Evolutionary conservation across 2,797 vertebrate species (phyloP).

Genomic region (Perodicticus potto): DNA sequence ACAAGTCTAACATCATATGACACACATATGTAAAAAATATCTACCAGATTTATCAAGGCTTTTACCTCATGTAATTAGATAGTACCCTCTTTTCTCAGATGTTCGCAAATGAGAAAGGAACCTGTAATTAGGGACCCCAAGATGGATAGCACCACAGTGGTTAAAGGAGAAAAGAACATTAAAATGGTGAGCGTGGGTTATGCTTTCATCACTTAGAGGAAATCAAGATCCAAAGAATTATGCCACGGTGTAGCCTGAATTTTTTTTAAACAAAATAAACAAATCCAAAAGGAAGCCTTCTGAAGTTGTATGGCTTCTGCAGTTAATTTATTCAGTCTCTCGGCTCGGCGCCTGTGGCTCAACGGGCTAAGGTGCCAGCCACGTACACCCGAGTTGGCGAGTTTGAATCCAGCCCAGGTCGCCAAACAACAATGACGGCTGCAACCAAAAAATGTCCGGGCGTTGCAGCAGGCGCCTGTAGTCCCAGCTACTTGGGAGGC

Average conservation of each 20-base stretch:
- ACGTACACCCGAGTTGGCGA: too few relatives aligned
- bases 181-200: background rate
- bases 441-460: too few relatives aligned
- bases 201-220: background rate
- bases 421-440: too few relatives aligned
- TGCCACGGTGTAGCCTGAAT: background rate
- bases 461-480: too few relatives aligned
- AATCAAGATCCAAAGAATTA: conserved; percentile 43
- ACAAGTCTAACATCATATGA: background rate
- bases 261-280: background rate
- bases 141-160: background rate
- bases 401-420: too few relatives aligned
- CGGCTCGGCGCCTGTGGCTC: too few relatives aligned
- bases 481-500: too few relatives aligned
- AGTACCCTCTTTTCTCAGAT: background rate
- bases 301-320: background rate
- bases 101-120: background rate
- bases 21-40: background rate
- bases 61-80: background rate
- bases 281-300: background rate
- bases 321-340: conserved; percentile 26
- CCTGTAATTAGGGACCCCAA: background rate
- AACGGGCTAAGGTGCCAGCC: too few relatives aligned
- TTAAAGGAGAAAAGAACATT: background rate
- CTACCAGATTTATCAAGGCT: background rate